Evolutionary conservation across 2,797 vertebrate genomes (phyloP), one percentile per base, ranked within the genome.

Genomic region (Cephalopachus bancanus): DNA sequence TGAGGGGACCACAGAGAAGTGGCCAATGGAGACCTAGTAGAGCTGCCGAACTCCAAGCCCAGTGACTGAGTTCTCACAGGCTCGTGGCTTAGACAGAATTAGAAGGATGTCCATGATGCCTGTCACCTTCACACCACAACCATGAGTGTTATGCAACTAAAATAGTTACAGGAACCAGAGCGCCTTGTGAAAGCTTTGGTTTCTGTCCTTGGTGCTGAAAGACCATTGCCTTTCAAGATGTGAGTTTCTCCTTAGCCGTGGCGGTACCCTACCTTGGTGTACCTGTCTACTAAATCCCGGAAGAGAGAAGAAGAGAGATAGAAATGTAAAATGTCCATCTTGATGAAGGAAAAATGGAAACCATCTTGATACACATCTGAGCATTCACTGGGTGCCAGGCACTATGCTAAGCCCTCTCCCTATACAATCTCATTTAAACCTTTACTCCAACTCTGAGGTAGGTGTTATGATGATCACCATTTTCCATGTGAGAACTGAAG

Each of bases 171-270:
- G 49, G n/a, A 62, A 15, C 53, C 12, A 17, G 30, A 1, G 19
- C 7, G 30, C 75, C 0, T 10, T 2, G 24, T 5, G 10, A 17
- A 5, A 24, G 9, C 11, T 1, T 15, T 12, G 26, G 19, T 3
- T 30, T 74, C 92, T 91, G 78, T 94, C 95, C 97, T 93, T 59
- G 90, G 94, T 97, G n/a, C 94, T 94, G 94, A 96, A 93, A 22
- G 5, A 4, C 1, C 20, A 0, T 16, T n/a, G 30, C 20, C 81
- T 72, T 76, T 65, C 59, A 44, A 49, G 24, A 15, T 3, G 0
- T 4, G 2, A 1, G 1, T 87, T 80, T 95, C 80, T 72, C 30
- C 53, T 81, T 57, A 57, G 24, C 57, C 26, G 0, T 19, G n/a
- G 28, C 1, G 15, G 11, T 24, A 26, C 15, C 33, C n/a, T 57